Evolutionary conservation across 2,797 vertebrate genomes (phyloP).

Genomic region (Austrolebias charrua): DNA sequence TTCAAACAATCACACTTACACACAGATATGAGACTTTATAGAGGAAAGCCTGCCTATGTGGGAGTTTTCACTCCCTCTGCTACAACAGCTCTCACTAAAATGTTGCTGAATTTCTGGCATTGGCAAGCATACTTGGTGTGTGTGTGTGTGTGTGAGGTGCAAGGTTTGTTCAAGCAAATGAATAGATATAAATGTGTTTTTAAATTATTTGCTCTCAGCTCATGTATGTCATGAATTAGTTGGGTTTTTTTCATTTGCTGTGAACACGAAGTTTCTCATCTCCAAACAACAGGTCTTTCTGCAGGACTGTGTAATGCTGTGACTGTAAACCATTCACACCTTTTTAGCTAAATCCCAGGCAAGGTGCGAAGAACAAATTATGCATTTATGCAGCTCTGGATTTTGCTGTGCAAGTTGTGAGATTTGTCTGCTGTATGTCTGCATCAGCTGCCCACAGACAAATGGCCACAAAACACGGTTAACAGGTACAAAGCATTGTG

Average conservation of each 20-base stretch:
- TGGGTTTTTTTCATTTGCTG: neutral
- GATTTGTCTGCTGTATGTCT: conserved; percentile 12
- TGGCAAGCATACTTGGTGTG: neutral
- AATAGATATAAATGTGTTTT: neutral
- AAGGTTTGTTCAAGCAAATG: neutral
- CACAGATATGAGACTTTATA: neutral
- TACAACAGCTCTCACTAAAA: conserved; percentile 1
- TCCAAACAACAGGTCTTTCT: conserved; percentile 5
- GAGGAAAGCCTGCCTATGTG: neutral
- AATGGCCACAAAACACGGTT: conserved; percentile 15
- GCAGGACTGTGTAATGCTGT: conserved; percentile 3
- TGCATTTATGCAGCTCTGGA: conserved; percentile 12
- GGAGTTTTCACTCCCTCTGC: conserved; percentile 1
- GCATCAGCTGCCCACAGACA: conserved; percentile 19
- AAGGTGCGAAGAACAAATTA: conserved; percentile 25
- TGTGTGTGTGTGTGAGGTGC: neutral
- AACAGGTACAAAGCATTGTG: conserved; percentile 10
- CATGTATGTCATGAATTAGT: no score
- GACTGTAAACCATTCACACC: conserved; percentile 29
- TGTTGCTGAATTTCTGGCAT: conserved; percentile 2
- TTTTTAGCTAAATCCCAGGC: conserved; percentile 30
- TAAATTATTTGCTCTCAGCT: neutral
- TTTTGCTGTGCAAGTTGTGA: conserved; percentile 16
- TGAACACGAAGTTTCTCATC: conserved; percentile 8
- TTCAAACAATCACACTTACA: neutral